Evolutionary conservation across 2,113 vertebrate species (phyloP).

Genomic region (Campylomormyrus tamandua): DNA sequence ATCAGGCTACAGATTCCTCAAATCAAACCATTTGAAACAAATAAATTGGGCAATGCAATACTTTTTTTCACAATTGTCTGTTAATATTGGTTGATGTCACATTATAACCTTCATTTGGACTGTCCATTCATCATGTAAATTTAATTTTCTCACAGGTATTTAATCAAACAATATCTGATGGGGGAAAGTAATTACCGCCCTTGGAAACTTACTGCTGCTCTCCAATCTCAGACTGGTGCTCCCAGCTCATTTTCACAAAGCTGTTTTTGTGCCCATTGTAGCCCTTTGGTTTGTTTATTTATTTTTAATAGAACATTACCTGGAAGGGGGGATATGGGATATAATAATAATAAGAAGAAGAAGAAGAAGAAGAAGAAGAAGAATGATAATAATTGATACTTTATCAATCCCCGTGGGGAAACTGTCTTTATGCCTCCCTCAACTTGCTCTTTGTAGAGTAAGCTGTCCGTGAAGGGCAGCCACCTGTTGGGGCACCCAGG

Average conservation of each 20-base stretch:
- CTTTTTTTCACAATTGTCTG: slow-evolving; percentile 73
- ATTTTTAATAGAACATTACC: neutral
- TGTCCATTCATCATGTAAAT: slow-evolving; percentile 83
- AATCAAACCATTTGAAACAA: slow-evolving; percentile 67
- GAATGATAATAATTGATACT: too few relatives aligned
- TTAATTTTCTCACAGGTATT: slow-evolving; percentile 86
- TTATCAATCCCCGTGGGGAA: too few relatives aligned
- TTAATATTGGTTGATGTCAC: slow-evolving; percentile 74
- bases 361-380: too few relatives aligned
- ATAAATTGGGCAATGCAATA: slow-evolving; percentile 74
- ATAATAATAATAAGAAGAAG: too few relatives aligned
- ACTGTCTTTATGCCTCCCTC: too few relatives aligned
- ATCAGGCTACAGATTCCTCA: slow-evolving; percentile 41
- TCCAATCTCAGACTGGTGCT: neutral
- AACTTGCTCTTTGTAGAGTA: too few relatives aligned
- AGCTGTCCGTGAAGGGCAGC: too few relatives aligned
- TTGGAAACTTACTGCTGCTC: slow-evolving; percentile 56
- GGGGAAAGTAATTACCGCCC: slow-evolving; percentile 77
- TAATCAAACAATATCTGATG: slow-evolving; percentile 88
- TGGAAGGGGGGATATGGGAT: neutral
- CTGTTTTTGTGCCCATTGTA: neutral
- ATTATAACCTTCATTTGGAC: slow-evolving; percentile 73
- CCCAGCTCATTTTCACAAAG: slow-evolving; percentile 7
- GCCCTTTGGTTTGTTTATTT: neutral
- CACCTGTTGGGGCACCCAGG: too few relatives aligned